These are phyloP conservation scores for Theropithecus gelada DNA, from an alignment of 2,113 vertebrate species.

Conservation along the genomic window DNA sequence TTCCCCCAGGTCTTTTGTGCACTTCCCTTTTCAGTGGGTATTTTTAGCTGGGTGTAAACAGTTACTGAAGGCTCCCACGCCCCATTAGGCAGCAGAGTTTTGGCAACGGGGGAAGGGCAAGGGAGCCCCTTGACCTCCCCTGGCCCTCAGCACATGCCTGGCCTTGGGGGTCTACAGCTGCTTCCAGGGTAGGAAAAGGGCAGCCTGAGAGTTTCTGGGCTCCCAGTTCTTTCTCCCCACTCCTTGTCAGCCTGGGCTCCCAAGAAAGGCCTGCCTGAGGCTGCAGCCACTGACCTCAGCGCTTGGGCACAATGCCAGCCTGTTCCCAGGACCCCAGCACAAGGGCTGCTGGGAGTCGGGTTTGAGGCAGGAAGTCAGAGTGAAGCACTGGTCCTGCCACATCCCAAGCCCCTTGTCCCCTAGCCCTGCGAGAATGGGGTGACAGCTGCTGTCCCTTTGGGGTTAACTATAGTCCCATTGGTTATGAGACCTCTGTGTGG, in stretches of 20 bases:
- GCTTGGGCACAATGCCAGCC: conserved; percentile 62
- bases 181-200: background rate
- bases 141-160: background rate
- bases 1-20: conserved; percentile 59
- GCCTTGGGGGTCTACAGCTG: conserved; percentile 29
- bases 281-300: conserved; percentile 72
- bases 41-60: conserved; percentile 76
- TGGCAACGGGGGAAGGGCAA: conserved; percentile 35
- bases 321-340: conserved; percentile 74
- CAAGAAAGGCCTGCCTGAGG: conserved; percentile 72
- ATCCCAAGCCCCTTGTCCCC: conserved; percentile 26
- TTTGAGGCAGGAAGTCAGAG: conserved; percentile 66
- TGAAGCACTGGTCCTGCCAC: background rate
- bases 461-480: conserved; percentile 56
- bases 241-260: conserved; percentile 26
- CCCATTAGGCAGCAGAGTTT: conserved; percentile 55
- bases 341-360: conserved; percentile 61
- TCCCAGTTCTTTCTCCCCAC: background rate
- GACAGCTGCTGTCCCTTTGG: conserved; percentile 53
- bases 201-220: background rate
- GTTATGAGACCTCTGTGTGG: background rate
- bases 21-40: conserved; percentile 78
- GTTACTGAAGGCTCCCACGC: conserved; percentile 70
- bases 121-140: conserved; percentile 13
- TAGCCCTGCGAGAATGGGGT: background rate